Evolutionary conservation across 2,888 invertebrate species (phyloP), one percentile per base, ranked within the genome.

Genomic region (Phorcus lineatus): DNA sequence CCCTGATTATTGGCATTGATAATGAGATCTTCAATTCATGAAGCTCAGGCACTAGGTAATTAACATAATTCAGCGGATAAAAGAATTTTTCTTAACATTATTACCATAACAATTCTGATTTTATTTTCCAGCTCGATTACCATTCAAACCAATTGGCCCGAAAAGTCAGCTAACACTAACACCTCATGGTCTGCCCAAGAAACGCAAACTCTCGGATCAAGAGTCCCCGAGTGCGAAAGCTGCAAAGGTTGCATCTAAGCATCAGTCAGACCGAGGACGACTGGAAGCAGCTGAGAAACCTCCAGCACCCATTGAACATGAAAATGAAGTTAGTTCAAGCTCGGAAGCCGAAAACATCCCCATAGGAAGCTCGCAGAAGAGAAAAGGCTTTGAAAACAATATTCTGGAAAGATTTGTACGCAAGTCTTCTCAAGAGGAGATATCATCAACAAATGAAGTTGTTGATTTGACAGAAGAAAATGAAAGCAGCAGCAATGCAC

Each of bases 301-400:
- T 11, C 54, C 78, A 0, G 40, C 54, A 19, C 78, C 54, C 6
- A 47, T 78, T 9, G 85, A 85, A 22, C 85, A 88, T 82, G 90
- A 90, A 47, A 86, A 89, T 78, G 90, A 91, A 79, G 91, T 91
- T 7, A 91, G 90, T 70, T 91, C 90, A 17, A 91, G 90, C 79
- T 91, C 91, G 3, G 91, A 91, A 66, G 87, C 90, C 9, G 90
- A 90, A 22, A 81, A 80, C 55, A 31, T 78, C 9, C 79, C 80
- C 11, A 36, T 81, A 7, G 31, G 78, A 4, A 55, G 24, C 3
- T 31, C 28, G 6, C 74, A 22, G 17, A 82, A 81, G 77, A 55
- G 77, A 57, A 55, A 80, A 80, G 74, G 67, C 74, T 66, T 85
- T 78, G 81, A 84, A 81, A 77, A 76, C 11, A 82, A 84, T 40